phyloP scores from a whole-genome alignment of 2,888 invertebrate genomes.

The Glaucopsyche alexis region DNA sequence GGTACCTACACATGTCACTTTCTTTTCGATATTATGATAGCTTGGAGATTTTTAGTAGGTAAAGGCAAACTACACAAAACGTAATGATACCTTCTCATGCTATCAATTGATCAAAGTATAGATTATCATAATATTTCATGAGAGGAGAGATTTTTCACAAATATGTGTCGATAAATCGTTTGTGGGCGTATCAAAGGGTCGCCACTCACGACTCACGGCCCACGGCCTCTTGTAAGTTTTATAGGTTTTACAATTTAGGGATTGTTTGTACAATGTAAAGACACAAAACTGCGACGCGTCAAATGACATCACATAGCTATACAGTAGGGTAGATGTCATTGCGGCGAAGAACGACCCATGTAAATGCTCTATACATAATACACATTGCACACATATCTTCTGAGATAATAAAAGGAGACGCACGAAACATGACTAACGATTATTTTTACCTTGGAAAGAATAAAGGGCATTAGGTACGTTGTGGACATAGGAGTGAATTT shows the following conservation, averaged over 20 bases:
- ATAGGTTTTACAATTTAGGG: background rate
- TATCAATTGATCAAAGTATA: background rate
- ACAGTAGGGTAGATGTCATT: too few relatives aligned
- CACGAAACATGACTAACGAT: too few relatives aligned
- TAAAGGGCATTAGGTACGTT: too few relatives aligned
- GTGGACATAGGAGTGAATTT: too few relatives aligned
- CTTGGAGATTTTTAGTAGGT: background rate
- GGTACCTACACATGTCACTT: background rate
- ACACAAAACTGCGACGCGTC: too few relatives aligned
- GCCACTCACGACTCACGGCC: background rate
- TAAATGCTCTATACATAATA: too few relatives aligned
- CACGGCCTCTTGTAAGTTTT: background rate
- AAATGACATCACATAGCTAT: too few relatives aligned
- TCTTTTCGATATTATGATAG: background rate
- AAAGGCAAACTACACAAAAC: background rate
- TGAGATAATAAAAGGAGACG: too few relatives aligned
- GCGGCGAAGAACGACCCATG: too few relatives aligned
- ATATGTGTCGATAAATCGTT: background rate
- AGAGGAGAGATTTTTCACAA: background rate
- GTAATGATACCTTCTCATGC: background rate
- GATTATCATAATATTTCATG: background rate
- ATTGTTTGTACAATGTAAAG: too few relatives aligned
- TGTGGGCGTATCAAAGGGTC: background rate
- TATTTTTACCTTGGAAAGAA: too few relatives aligned
- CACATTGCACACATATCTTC: too few relatives aligned